These are phyloP conservation scores for Pantelozetes paolii DNA, from an alignment of 2,888 invertebrate genomes.

Conservation along the genomic window DNA sequence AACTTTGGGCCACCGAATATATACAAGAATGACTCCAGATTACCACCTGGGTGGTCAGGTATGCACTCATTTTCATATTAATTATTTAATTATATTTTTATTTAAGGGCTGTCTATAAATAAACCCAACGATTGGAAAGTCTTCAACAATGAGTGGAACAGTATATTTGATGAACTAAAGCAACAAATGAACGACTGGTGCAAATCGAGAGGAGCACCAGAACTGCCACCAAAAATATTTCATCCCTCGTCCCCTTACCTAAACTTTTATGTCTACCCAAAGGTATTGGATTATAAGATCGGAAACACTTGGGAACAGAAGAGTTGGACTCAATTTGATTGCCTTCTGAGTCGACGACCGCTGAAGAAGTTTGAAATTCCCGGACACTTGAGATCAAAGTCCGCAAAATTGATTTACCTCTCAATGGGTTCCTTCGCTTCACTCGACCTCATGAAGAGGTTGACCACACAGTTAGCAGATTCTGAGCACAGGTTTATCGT, in stretches of 20 bases:
- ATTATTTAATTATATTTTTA: neutral
- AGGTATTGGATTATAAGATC: constrained; percentile 10
- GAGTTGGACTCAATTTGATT: constrained; percentile 2
- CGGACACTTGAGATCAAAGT: neutral
- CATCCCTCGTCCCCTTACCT: constrained; percentile 16
- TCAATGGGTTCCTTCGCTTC: constrained; percentile 27
- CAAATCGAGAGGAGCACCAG: neutral
- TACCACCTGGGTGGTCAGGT: constrained; percentile 22
- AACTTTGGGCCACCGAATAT: constrained; percentile 18
- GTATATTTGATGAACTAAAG: neutral
- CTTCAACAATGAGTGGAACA: neutral
- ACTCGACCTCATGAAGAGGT: constrained; percentile 8
- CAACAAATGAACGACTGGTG: neutral
- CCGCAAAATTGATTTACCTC: constrained; percentile 14
- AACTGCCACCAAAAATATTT: neutral
- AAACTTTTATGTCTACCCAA: constrained; percentile 25
- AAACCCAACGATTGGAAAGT: neutral
- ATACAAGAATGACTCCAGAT: neutral
- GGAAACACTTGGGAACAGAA: neutral
- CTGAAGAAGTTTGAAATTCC: neutral
- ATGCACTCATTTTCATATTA: neutral
- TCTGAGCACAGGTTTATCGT: constrained; percentile 28
- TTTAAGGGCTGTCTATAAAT: neutral
- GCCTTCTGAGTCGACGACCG: neutral
- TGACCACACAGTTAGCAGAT: neutral